Conservation (phyloP, 2,113 vertebrate genomes). For the Pterocles orientalis region DNA sequence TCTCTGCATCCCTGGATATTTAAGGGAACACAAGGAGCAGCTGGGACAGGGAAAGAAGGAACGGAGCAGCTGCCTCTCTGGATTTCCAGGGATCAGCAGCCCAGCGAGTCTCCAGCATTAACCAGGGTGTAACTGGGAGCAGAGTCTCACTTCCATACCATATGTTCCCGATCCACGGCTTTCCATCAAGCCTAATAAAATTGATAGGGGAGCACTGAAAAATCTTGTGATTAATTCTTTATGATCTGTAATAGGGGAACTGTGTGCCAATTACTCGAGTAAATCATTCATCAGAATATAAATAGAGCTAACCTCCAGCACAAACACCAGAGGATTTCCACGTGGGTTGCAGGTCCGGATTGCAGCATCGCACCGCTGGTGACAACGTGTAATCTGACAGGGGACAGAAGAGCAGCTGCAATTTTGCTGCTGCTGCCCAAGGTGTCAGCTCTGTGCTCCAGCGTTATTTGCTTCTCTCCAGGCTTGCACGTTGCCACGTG, state of each 20-base stretch:
- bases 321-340: slow-evolving; percentile 62
- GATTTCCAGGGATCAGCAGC: slow-evolving; percentile 44
- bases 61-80: slow-evolving; percentile 1
- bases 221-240: slow-evolving; percentile 70
- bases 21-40: neutral
- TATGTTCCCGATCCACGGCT: slow-evolving; percentile 46
- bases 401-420: neutral
- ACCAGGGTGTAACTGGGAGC: slow-evolving; percentile 30
- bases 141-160: slow-evolving; percentile 25
- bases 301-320: slow-evolving; percentile 67
- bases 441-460: neutral
- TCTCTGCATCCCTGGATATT: neutral
- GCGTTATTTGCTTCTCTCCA: neutral
- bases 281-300: slow-evolving; percentile 73
- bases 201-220: slow-evolving; percentile 65
- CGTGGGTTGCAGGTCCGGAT: slow-evolving; percentile 32
- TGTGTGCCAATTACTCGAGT: slow-evolving; percentile 66
- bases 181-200: slow-evolving; percentile 70
- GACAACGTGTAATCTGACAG: neutral
- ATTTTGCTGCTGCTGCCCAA: neutral
- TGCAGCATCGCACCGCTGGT: slow-evolving; percentile 17
- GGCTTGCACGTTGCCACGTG: fast-evolving
- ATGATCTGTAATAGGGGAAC: slow-evolving; percentile 68
- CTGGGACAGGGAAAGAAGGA: neutral
- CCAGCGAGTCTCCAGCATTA: neutral